Base-by-base conservation (phyloP, 1,140 invertebrate genomes). In the Harpegnathos saltator region DNA sequence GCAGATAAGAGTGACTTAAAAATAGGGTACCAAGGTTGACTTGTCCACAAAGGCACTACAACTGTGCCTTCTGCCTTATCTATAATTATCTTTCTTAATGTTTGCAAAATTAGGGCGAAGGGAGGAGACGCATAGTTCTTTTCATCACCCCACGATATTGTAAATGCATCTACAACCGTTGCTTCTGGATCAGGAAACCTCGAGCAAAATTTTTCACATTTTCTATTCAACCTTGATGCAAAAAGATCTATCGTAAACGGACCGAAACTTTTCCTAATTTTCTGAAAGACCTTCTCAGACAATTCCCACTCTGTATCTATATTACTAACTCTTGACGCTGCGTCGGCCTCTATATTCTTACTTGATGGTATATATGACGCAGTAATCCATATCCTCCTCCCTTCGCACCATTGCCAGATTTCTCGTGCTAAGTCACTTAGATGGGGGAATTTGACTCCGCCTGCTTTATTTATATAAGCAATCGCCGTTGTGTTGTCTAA, bases 391-490 rank as follows among this genome's bases (percentile, higher is more conserved):
- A 33, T 3, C 5, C 5, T 33, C 5, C 29, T 33, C 29, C 1
- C 5, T 33, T 33, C 29, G 29, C 29, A 33, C 29, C 29, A 33
- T 5, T 33, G 29, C 29, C 29, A 33, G 1, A 33, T 33, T 33
- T 5, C 5, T 3, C 29, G 29, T 5, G 29, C 29, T 33, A 33
- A 5, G 1, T 33, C 5, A 5, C 29, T 33, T 3, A 33, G 29
- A 5, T 33, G 29, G 5, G 29, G 29, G 5, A 33, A 33, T 50
- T 80, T 54, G 1, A 69, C 33, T 26, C 73, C 50, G 0, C 54
- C 33, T 14, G 66, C 26, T 15, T 26, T 65, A 17, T 80, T 80
- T 19, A 80, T 58, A 56, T 63, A 75, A 3, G 73, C n/a, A 9
- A 75, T 63, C 0, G 61, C n/a, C n/a, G n/a, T n/a, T n/a, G n/a